phyloP scores from a whole-genome alignment of 2,888 invertebrate genomes.

The Galerucella nymphaeae region DNA sequence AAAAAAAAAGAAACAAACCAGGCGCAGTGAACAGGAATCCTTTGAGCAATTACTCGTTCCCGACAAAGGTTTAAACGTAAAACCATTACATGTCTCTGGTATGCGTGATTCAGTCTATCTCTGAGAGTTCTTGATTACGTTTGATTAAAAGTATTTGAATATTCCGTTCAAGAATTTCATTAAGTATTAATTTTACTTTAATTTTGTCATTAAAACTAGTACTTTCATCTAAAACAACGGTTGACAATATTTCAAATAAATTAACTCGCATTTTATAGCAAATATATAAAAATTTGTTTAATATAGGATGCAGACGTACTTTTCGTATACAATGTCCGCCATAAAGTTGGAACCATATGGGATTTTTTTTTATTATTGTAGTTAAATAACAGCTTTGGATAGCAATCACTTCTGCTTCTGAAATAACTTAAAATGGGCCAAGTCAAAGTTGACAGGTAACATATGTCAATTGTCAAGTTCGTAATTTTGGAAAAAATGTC shows the following conservation, averaged over 20 bases:
- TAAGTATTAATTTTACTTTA: background rate
- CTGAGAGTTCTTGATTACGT: background rate
- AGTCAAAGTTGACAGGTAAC: too few species aligned
- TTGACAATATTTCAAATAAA: background rate
- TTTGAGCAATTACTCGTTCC: slow-evolving; percentile 21
- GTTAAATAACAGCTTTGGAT: too few species aligned
- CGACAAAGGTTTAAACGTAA: slow-evolving; percentile 11
- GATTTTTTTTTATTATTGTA: too few species aligned
- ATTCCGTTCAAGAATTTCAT: background rate
- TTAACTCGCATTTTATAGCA: background rate
- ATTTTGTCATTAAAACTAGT: background rate
- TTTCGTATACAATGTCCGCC: too few species aligned
- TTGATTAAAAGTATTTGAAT: slow-evolving; percentile 2
- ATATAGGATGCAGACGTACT: too few species aligned
- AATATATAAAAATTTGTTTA: too few species aligned
- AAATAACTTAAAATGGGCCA: too few species aligned
- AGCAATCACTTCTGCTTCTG: too few species aligned
- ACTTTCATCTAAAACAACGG: too few species aligned
- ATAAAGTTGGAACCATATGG: too few species aligned
- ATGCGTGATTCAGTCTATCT: slow-evolving; percentile 5
- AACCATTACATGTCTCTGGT: slow-evolving; percentile 2
- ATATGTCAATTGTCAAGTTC: too few species aligned
- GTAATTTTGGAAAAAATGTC: too few species aligned
- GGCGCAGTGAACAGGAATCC: slow-evolving; percentile 20
- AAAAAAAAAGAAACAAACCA: slow-evolving; percentile 21